Percentiles rank a stretch among this genome's conserved stretches.
Conservation (phyloP, 2,113 vertebrate genomes). For the Dipodomys merriami region DNA sequence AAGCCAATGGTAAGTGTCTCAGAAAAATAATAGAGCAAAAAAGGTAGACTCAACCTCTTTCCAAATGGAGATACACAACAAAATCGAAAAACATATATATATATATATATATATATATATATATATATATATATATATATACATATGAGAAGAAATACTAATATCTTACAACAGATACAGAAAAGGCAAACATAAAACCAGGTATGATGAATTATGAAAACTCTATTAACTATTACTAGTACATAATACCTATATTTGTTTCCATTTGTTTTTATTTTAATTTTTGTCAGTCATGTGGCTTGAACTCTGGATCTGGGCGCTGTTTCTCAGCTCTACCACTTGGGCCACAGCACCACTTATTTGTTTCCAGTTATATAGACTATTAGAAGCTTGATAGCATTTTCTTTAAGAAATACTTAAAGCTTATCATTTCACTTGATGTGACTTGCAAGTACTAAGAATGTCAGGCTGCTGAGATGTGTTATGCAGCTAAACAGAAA, state of each 20-base stretch:
- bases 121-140: too few species aligned
- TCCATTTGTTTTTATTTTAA: too few species aligned
- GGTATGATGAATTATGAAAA: not conserved
- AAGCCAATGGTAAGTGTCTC: constrained; percentile 86
- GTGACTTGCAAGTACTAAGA: not conserved
- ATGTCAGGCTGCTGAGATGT: not conserved
- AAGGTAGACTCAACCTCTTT: not conserved
- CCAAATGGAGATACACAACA: not conserved
- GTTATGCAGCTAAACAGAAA: not conserved
- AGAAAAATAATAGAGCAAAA: not conserved
- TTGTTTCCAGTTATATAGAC: not conserved
- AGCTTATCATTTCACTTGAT: not conserved
- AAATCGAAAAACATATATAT: not conserved
- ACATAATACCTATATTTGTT: not conserved
- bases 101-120: too few species aligned
- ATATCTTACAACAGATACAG: not conserved
- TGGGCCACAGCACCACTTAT: too few species aligned
- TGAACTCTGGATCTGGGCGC: too few species aligned
- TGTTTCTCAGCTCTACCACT: too few species aligned
- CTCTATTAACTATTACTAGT: not conserved
- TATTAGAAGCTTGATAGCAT: not conserved
- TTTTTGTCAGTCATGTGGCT: too few species aligned
- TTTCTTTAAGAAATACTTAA: not conserved
- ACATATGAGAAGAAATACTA: not conserved
- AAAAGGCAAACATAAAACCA: not conserved